Base-by-base conservation (phyloP, 2,888 invertebrate genomes). In the Spatulosminthurus flaviceps region DNA sequence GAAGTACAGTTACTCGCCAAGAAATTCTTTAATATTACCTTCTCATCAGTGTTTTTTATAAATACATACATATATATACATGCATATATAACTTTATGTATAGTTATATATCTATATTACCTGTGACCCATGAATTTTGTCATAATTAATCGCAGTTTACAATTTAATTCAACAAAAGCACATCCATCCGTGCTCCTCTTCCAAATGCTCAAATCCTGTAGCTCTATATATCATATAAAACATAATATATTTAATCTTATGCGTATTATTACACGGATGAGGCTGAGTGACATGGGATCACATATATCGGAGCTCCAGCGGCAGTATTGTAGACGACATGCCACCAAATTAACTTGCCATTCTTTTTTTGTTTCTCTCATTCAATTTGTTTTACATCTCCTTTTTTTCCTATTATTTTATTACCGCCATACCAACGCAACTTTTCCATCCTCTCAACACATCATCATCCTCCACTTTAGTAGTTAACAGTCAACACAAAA, bases 171-270 rank as follows among this genome's bases (percentile, higher is more conserved):
- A 42, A 77, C 22, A 76, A 43, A 67, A 67, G 67, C 42, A 77
- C 66, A 42, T 28, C 60, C 77, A 77, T 43, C 51, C n/a, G 77
- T 77, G 77, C 77, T 77, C 29, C 64, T 81, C 78, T 77, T 79
- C 76, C 79, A 72, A 81, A 81, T 81, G 81, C 81, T 81, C 81
- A 81, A 81, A 60, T 79, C 61, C n/a, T 81, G 77, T 79, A 79
- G 77, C 78, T 71, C 28, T 71, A 51, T 78, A 64, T 64, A 24
- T 64, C 7, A 22, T 22, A 64, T 64, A 64, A 9, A 22, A 24
- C 41, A 51, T n/a, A 70, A 70, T 77, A 43, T 42, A 41, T 79
- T 28, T 79, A 74, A 74, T 75, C 69, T 60, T 79, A 76, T 66
- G 70, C 70, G 79, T 76, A 71, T 79, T 76, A 71, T 79, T 76